Conservation (phyloP, 2,888 invertebrate species). For the Epiblema foenella region DNA sequence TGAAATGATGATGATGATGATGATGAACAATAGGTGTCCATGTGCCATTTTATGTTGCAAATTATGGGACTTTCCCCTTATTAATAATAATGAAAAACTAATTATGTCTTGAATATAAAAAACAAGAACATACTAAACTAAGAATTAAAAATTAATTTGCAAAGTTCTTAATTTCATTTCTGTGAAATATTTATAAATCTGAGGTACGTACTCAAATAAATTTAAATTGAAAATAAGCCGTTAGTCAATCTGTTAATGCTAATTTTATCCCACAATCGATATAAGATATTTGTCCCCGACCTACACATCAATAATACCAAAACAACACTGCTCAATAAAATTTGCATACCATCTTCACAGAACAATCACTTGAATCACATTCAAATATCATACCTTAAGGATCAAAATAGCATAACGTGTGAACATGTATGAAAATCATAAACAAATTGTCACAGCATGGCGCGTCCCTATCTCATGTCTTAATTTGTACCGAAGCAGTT, state of each 20-base stretch:
- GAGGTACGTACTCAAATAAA: neutral
- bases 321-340: constrained; percentile 33
- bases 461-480: constrained; percentile 63
- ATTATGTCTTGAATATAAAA: no score
- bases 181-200: neutral
- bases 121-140: no score
- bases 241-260: constrained; percentile 14
- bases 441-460: constrained; percentile 38
- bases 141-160: no score
- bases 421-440: constrained; percentile 38
- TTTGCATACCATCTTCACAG: constrained; percentile 25
- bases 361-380: neutral
- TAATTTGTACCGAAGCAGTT: constrained; percentile 72
- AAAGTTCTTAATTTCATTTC: no score
- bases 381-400: neutral
- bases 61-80: no score
- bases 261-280: constrained; percentile 27
- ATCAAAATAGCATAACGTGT: neutral
- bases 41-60: no score
- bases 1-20: no score
- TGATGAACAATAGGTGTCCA: no score
- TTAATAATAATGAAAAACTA: no score
- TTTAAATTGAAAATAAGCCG: neutral
- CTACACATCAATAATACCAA: constrained; percentile 30
- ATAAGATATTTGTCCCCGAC: constrained; percentile 34